phyloP scores from a whole-genome alignment of 2,888 invertebrate species.

The Dusona sp. region DNA sequence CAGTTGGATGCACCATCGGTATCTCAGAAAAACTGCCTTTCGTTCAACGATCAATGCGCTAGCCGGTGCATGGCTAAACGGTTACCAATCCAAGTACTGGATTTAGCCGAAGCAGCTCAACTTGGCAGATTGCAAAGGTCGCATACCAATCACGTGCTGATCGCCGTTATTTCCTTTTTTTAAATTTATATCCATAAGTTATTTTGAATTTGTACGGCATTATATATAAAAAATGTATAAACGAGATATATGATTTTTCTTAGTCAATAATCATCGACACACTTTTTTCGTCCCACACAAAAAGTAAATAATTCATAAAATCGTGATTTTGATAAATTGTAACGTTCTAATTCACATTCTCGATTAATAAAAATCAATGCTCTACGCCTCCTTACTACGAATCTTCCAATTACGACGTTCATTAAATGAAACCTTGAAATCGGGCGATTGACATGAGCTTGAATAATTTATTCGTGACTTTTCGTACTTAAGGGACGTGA shows the following conservation, averaged over 20 bases:
- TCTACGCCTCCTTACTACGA: not conserved
- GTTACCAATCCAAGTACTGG: constrained; percentile 6
- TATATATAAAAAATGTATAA: not conserved
- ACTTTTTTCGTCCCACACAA: constrained; percentile 6
- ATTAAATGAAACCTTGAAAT: not conserved
- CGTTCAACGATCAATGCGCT: not conserved
- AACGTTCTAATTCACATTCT: not conserved
- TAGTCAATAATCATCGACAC: not conserved
- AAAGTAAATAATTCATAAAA: constrained; percentile 31
- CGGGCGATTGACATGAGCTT: constrained; percentile 3
- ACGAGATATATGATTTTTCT: not conserved
- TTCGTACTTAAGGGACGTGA: constrained; percentile 18
- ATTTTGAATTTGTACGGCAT: not conserved
- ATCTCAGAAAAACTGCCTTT: not conserved
- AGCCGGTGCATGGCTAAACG: not conserved
- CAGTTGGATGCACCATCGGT: not conserved
- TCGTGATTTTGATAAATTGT: not conserved
- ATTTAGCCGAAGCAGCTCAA: not conserved
- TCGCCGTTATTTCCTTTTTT: not conserved
- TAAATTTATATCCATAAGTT: not conserved
- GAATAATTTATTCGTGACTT: constrained; percentile 33
- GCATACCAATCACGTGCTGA: not conserved
- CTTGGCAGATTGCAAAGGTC: not conserved
- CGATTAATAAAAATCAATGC: not conserved
- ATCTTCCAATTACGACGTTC: constrained; percentile 35